Base-by-base conservation (phyloP, 2,888 invertebrate genomes). In the Apantesis nais region DNA sequence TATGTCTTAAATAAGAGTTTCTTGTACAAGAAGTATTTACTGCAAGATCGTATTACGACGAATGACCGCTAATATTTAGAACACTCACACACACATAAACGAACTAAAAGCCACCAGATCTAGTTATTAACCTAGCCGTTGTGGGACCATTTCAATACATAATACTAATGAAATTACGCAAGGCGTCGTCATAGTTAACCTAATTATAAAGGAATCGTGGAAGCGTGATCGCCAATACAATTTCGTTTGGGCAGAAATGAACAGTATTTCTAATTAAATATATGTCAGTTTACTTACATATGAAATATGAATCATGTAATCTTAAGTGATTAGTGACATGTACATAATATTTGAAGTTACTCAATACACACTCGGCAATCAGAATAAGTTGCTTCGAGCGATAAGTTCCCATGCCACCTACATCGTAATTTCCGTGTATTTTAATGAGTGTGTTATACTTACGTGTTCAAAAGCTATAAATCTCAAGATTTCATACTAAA, bases 151-250 rank as follows among this genome's bases (percentile, higher is more conserved):
- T 58, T 58, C 29, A 58, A 58, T 58, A 58, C 58, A 58, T 77
- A 75, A 75, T 74, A 67, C 55, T 73, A 72, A 79, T 75, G 64
- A 72, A 74, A 77, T 77, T 79, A 71, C 71, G 74, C 29, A 77
- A 79, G 58, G 64, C 71, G 62, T 75, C 67, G 67, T 74, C 71
- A 81, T 34, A 67, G 62, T 62, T 71, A 66, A n/a, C 66, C 74
- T 78, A 73, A 77, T 80, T 74, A 68, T 65, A 67, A 73, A 70
- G 19, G 25, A 62, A 29, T 61, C 48, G 41, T 37, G 41, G 55
- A 62, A 39, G 62, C 19, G 39, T 64, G 64, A 64, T 58, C 58
- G 41, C 60, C 34, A 60, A 69, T 58, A 58, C 29, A 58, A 16
- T 29, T 58, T 58, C 58, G 58, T 29, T 58, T 29, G 29, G 7